phyloP scores from a whole-genome alignment of 1,140 invertebrate species.

The Drosophila mojavensis region DNA sequence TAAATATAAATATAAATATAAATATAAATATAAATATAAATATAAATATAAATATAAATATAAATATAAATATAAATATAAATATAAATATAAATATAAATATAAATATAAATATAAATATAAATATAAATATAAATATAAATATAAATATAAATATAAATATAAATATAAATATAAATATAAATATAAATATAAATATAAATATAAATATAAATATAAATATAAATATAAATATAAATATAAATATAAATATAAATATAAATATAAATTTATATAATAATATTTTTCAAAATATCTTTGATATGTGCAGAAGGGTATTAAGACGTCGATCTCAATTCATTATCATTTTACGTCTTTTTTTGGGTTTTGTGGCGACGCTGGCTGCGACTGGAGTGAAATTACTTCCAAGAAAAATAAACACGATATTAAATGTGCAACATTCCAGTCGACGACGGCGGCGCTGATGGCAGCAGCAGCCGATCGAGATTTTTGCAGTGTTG shows the following conservation, averaged over 20 bases:
- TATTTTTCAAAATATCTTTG: slow-evolving; percentile 10
- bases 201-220: too few species aligned
- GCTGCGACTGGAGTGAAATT: slow-evolving; percentile 67
- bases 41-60: too few species aligned
- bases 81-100: too few species aligned
- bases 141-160: too few species aligned
- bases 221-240: background rate
- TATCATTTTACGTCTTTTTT: background rate
- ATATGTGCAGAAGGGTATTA: slow-evolving; percentile 17
- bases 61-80: too few species aligned
- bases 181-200: too few species aligned
- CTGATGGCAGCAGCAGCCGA: slow-evolving; percentile 8
- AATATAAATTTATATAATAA: background rate
- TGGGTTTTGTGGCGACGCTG: slow-evolving; percentile 23
- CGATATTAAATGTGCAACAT: slow-evolving; percentile 81
- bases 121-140: too few species aligned
- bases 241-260: background rate
- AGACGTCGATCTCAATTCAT: slow-evolving; percentile 4
- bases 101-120: too few species aligned
- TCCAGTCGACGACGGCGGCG: slow-evolving; percentile 52
- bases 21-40: too few species aligned
- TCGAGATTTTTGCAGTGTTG: slow-evolving; percentile 35
- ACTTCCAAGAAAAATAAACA: slow-evolving; percentile 81
- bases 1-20: too few species aligned
- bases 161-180: too few species aligned